Conservation (phyloP, 2,888 invertebrate species). For the Megastigmus dorsalis region DNA sequence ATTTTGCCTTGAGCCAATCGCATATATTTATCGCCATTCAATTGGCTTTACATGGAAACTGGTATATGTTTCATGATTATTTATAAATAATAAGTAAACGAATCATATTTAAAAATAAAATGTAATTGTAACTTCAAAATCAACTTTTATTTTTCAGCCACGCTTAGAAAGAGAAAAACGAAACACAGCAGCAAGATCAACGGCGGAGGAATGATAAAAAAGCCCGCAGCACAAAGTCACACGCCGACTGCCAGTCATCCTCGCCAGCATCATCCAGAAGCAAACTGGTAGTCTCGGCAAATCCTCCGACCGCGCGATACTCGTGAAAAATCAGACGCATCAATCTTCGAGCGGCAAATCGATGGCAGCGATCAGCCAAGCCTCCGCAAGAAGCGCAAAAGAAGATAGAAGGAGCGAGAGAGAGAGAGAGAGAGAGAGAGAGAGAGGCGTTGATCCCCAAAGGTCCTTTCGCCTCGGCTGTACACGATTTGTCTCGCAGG, state of each 20-base stretch:
- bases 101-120: no score
- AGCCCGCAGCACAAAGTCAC: neutral
- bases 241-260: slow-evolving; percentile 18
- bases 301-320: neutral
- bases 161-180: no score
- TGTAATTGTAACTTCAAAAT: no score
- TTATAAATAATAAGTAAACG: no score
- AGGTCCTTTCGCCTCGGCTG: neutral
- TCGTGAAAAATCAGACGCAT: slow-evolving; percentile 43
- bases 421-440: neutral
- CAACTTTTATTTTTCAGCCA: no score
- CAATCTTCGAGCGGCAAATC: slow-evolving; percentile 36
- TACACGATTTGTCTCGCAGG: slow-evolving; percentile 43
- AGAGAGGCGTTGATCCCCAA: neutral
- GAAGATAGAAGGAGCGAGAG: no score
- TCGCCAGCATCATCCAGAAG: neutral
- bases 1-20: no score
- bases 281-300: neutral
- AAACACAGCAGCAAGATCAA: neutral
- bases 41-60: no score
- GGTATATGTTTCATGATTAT: no score
- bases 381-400: no score
- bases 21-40: no score
- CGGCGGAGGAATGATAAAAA: neutral
- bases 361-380: slow-evolving; percentile 5